Percentiles rank a stretch among this genome's conserved stretches.
These are phyloP conservation scores for Valencia hispanica DNA, from an alignment of 2,797 vertebrate genomes.

Conservation along the genomic window DNA sequence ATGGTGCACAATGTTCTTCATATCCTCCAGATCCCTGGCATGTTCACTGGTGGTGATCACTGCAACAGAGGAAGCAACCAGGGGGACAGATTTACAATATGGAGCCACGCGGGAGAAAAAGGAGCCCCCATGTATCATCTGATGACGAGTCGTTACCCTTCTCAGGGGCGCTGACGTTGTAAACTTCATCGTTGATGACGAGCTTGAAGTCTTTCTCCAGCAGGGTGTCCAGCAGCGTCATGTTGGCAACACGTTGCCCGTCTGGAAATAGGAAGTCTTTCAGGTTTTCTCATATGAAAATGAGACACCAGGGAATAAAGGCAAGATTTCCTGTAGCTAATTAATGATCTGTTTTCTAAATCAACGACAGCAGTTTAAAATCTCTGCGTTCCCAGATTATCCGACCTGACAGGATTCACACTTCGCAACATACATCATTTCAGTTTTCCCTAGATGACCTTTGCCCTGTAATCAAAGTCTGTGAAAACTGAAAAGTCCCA, in stretches of 20 bases:
- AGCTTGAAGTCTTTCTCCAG: slow-evolving; percentile 89
- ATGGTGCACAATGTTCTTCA: slow-evolving; percentile 87
- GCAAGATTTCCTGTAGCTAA: neutral
- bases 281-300: neutral
- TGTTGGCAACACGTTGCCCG: slow-evolving; percentile 81
- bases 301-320: neutral
- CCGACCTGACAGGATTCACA: no score
- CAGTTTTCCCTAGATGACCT: no score
- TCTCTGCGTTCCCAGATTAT: no score
- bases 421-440: no score
- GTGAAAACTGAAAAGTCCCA: no score
- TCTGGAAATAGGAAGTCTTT: no score
- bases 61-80: slow-evolving; percentile 44
- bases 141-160: slow-evolving; percentile 75
- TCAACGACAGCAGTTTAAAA: neutral
- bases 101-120: neutral
- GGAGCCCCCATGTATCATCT: neutral
- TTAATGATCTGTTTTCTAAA: no score
- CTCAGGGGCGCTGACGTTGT: slow-evolving; percentile 78
- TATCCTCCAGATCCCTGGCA: slow-evolving; percentile 75
- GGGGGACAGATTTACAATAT: neutral
- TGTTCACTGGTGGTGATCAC: slow-evolving; percentile 75
- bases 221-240: slow-evolving; percentile 84
- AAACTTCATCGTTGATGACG: slow-evolving; percentile 82
- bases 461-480: no score